Conservation (phyloP, 1,140 invertebrate genomes). For the Chrysopa pallens region DNA sequence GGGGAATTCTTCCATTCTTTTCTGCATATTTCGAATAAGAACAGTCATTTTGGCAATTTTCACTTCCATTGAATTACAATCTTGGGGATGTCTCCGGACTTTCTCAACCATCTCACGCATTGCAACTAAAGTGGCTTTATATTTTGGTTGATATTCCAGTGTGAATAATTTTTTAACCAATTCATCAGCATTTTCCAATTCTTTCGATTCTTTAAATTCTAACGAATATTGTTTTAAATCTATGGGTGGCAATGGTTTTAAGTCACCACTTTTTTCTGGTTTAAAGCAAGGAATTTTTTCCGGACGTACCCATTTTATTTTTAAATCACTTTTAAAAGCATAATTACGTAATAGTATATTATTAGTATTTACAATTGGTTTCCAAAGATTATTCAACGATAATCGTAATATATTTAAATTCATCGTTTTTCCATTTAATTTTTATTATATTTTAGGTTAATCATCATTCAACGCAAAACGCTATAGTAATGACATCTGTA, state of each 20-base stretch:
- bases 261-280: conserved; percentile 37
- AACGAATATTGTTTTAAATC: conserved; percentile 18
- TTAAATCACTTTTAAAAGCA: conserved; percentile 33
- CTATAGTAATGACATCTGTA: no score
- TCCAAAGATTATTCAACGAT: no score
- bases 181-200: conserved; percentile 34
- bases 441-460: no score
- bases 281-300: conserved; percentile 29
- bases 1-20: conserved; percentile 25
- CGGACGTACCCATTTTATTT: conserved; percentile 43
- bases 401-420: no score
- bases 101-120: conserved; percentile 24
- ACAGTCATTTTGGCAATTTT: conserved; percentile 32
- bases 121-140: conserved; percentile 17
- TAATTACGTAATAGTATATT: conserved; percentile 14
- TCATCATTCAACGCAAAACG: no score
- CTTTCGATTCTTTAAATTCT: conserved; percentile 26
- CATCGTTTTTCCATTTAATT: no score
- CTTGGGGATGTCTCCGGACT: conserved; percentile 33
- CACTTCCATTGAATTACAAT: conserved; percentile 33
- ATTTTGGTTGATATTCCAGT: conserved; percentile 28
- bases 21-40: conserved; percentile 32
- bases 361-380: no score
- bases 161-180: conserved; percentile 34
- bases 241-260: conserved; percentile 22